Evolutionary conservation across 2,797 vertebrate species (phyloP), one percentile per base, ranked within the genome.

Genomic region (Molossus molossus): DNA sequence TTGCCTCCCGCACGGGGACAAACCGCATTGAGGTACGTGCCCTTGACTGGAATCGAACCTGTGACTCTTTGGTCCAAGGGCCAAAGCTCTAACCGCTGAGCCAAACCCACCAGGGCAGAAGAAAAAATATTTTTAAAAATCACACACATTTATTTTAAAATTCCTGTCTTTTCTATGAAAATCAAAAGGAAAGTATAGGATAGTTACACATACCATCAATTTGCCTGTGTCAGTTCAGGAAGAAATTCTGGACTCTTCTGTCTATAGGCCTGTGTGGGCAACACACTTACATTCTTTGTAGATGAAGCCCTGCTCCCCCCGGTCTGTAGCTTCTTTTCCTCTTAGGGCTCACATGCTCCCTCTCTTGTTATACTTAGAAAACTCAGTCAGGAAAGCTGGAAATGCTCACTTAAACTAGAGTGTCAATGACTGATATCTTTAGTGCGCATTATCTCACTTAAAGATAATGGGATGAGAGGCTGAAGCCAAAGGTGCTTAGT

Each of bases 101-200:
- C 40, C 40, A 45, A 45, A 45, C 6, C n/a, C 18, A 33, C 3
- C 15, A 33, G 65, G 15, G 7, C 25, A 33, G 40, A 64, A 96
- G 80, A 92, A 88, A 84, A 80, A 40, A 14, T 11, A 10, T 69
- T 90, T 93, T 11, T 2, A 58, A 84, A 94, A 90, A 23, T 40
- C 73, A 82, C 21, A 80, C 37, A 70, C 82, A 65, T 3, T 21
- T 55, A 88, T 62, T 94, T 83, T 60, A 29, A 90, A 91, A 37
- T 53, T 33, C 67, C 20, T 72, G 23, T 45, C 40, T 91, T 93
- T 67, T 81, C 20, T 0, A 84, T 77, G 81, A 90, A 87, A 73
- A 84, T 64, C 17, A 80, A 70, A 84, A 75, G 45, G n/a, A 23
- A 50, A 72, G 48, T 2, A 20, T 17, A 45, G 15, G 17, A 57